These are phyloP conservation scores for Tiphia femorata DNA, from an alignment of 2,888 invertebrate species.

Conservation along the genomic window DNA sequence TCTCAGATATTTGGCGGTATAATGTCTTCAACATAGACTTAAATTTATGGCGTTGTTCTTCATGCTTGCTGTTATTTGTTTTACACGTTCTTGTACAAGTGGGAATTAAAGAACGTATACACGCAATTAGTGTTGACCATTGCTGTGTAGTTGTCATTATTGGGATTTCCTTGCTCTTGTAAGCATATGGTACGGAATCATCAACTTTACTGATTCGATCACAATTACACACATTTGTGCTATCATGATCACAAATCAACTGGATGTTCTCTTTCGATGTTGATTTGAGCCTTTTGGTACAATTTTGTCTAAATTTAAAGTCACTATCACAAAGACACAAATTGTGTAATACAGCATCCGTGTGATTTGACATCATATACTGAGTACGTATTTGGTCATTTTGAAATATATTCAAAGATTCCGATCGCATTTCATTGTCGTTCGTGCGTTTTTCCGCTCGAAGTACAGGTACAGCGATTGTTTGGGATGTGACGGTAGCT, in stretches of 20 bases:
- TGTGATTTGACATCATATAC: conserved; percentile 26
- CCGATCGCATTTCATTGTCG: conserved; percentile 42
- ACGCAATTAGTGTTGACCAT: conserved; percentile 41
- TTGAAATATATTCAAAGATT: conserved; percentile 34
- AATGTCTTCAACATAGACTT: conserved; percentile 52
- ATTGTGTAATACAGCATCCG: conserved; percentile 20
- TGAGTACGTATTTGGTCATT: conserved; percentile 44
- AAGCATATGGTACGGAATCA: conserved; percentile 4
- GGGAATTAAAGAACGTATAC: conserved; percentile 46
- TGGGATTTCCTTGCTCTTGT: conserved; percentile 14
- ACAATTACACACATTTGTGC: conserved; percentile 12
- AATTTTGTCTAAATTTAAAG: conserved; percentile 20
- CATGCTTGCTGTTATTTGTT: conserved; percentile 37
- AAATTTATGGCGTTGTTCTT: conserved; percentile 49
- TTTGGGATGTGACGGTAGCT: conserved; percentile 66
- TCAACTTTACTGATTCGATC: conserved; percentile 15
- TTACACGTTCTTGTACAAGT: conserved; percentile 45
- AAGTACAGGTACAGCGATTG: conserved; percentile 66
- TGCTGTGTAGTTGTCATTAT: conserved; percentile 6
- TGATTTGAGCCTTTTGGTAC: conserved; percentile 22
- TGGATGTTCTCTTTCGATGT: conserved; percentile 20
- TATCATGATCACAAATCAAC: conserved; percentile 17
- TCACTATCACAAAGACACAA: conserved; percentile 19
- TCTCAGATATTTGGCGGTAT: conserved; percentile 29
- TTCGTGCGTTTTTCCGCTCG: conserved; percentile 52